Base-by-base conservation (phyloP, 2,113 vertebrate species). In the Excalfactoria chinensis region DNA sequence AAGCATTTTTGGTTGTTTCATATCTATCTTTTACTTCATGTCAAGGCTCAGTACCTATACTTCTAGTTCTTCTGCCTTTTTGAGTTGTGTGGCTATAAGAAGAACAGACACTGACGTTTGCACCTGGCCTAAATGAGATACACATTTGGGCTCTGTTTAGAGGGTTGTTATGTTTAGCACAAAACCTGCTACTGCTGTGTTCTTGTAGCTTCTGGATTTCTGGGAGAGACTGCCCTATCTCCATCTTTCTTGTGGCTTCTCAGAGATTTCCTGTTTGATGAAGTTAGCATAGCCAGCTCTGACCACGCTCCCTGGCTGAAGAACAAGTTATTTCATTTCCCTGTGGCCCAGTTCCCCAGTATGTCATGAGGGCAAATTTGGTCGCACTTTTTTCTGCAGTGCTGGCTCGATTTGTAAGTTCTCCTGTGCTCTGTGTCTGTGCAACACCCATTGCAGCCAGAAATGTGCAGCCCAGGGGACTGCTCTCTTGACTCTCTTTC, bases 201-300 rank as follows among this genome's bases (percentile, higher is more conserved):
- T 70, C 32, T 72, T 26, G 13, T 34, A 11, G 10, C 28, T 81
- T 56, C 62, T 82, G 23, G 15, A 19, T 8, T 55, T 58, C 72
- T 72, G 40, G 59, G 34, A 18, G 17, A 68, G 43, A 22, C 66
- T 53, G 4, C 43, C 32, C 34, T 69, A 12, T 3, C 59, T 21
- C 13, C 21, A 37, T 11, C 48, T 48, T 28, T 14, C 63, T 9
- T 6, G 51, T 44, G 75, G 41, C 10, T 85, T 5, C 43, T 46
- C n/a, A n/a, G 58, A 21, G 21, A n/a, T 68, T 11, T 17, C 43
- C 43, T 1, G 1, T 7, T 2, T 34, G 34, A 0, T 2, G 14
- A 23, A 11, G 7, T 9, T 22, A 22, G 35, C 0, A 0, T 63
- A 84, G 30, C 41, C 41, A 32, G 60, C 53, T 67, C 60, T 84